phyloP scores from a whole-genome alignment of 2,797 vertebrate species.

The Acridotheres tristis region DNA sequence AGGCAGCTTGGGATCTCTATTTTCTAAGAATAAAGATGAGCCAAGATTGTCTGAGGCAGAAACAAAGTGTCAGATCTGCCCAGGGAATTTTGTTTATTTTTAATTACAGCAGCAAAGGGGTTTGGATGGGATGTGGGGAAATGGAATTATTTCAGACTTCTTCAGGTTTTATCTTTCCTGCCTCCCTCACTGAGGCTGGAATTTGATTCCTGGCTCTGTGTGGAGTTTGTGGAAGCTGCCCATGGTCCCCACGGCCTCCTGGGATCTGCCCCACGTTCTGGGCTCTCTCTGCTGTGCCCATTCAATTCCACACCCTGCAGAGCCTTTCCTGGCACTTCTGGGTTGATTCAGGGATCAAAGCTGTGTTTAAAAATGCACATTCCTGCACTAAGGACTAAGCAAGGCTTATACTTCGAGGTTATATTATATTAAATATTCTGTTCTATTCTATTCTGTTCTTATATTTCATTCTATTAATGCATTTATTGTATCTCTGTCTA shows the following conservation, averaged over 20 bases:
- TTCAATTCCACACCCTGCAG: neutral
- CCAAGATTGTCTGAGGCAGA: neutral
- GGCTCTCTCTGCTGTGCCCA: neutral
- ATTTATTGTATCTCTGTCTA: neutral
- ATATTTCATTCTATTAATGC: neutral
- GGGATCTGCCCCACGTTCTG: neutral
- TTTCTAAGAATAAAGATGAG: neutral
- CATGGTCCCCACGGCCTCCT: neutral
- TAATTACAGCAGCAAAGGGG: neutral
- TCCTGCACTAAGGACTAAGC: neutral
- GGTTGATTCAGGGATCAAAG: neutral
- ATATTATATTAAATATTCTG: too few relatives aligned
- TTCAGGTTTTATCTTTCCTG: neutral
- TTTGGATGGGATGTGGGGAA: neutral
- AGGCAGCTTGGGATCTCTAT: neutral
- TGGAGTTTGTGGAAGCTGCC: neutral
- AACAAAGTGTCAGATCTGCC: neutral
- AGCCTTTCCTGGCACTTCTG: neutral
- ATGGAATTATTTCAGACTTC: neutral
- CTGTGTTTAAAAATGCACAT: neutral
- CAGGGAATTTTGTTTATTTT: neutral
- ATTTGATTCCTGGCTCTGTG: neutral
- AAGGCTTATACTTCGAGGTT: rapidly evolving
- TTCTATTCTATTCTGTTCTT: neutral
- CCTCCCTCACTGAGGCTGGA: neutral